Evolutionary conservation across 1,140 invertebrate species (phyloP), one percentile per base, ranked within the genome.

Genomic region (Diprion similis): DNA sequence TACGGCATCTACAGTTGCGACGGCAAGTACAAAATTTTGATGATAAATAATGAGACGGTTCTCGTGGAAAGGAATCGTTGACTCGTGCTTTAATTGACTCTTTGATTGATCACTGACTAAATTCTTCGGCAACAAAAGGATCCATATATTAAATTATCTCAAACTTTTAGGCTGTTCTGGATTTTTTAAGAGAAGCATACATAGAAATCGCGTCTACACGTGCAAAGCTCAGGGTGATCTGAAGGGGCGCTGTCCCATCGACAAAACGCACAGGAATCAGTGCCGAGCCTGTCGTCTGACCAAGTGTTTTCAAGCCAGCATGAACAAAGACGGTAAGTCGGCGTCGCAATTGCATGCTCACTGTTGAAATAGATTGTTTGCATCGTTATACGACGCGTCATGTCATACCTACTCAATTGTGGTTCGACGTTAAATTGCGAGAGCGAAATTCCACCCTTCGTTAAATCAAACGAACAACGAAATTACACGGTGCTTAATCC

Each of bases 321-420:
- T 99, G 98, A 99, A 99, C 86, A 98, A 98, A 91, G 97, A 99
- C 90, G 97, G 98, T 99, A 90, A 95, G 95, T 92, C 73, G 0
- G 24, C 24, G 6, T 37, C 24, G 24, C 24, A 37, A 37, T 37
- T 37, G 24, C 24, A 37, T 3, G 24, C 24, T 37, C 24, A 6
- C 24, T 37, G 6, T 37, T 37, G 24, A 37, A 37, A 37, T 37
- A 6, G 6, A 37, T 37, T 37, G n/a, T 37, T 37, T 37, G 24
- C 6, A 37, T 37, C 24, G 24, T 37, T 37, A 37, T 37, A 0
- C 24, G 24, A 37, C 24, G 2, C 24, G 24, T 37, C 24, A 37
- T 37, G 24, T 37, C 0, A 37, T 37, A 37, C 24, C 24, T 37
- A 6, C 24, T 37, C 24, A 6, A 37, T 37, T 37, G 24, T 37